phyloP scores from a whole-genome alignment of 2,888 invertebrate species.

The Phortica magna region DNA sequence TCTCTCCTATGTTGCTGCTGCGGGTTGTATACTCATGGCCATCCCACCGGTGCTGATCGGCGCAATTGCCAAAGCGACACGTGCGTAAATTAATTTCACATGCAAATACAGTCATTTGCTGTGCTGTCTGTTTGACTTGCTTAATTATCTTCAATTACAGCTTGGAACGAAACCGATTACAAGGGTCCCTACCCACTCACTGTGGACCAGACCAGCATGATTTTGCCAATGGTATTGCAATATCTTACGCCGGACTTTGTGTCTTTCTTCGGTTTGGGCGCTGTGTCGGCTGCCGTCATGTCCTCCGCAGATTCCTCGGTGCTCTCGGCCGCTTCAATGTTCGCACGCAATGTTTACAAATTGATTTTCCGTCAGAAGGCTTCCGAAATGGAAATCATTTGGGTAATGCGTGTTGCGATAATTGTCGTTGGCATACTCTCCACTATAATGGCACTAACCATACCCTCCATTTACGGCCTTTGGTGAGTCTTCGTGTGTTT shows the following conservation, averaged over 20 bases:
- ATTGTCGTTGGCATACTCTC: constrained; percentile 94
- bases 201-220: constrained; percentile 91
- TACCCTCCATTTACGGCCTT: constrained; percentile 97
- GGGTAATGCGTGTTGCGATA: constrained; percentile 96
- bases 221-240: constrained; percentile 97
- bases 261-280: constrained; percentile 98
- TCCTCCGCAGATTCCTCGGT: constrained; percentile 99
- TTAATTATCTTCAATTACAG: constrained; percentile 79
- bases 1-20: constrained; percentile 96
- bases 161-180: constrained; percentile 97
- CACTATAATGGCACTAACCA: constrained; percentile 97
- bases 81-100: constrained; percentile 80
- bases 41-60: constrained; percentile 98
- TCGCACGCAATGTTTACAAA: constrained; percentile 98
- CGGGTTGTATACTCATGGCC: constrained; percentile 97
- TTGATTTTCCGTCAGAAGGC: constrained; percentile 97
- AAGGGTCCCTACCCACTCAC: constrained; percentile 86
- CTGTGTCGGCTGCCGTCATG: constrained; percentile 99
- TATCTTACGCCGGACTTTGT: constrained; percentile 97
- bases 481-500: constrained; percentile 82
- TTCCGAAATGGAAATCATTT: constrained; percentile 97
- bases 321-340: constrained; percentile 98
- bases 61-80: constrained; percentile 96
- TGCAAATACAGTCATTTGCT: background rate
- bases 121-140: background rate